These are phyloP conservation scores for Ostrea edulis DNA, from an alignment of 1,140 invertebrate species.

Conservation along the genomic window DNA sequence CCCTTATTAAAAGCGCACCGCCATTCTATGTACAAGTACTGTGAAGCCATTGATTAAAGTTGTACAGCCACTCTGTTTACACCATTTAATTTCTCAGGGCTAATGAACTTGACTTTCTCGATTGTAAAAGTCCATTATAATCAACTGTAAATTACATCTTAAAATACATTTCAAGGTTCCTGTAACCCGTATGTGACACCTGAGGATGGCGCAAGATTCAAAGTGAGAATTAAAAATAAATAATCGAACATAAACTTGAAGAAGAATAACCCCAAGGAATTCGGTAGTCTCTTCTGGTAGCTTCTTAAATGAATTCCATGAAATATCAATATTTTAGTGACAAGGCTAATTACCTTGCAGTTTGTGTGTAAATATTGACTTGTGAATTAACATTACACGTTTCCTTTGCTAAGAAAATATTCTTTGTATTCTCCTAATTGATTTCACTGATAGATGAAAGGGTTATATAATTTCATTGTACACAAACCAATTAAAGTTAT, in stretches of 20 bases:
- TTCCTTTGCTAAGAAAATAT: conserved; percentile 33
- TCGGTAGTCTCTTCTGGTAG: background rate
- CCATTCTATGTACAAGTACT: background rate
- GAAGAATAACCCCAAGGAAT: conserved; percentile 6
- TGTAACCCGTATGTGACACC: conserved; percentile 11
- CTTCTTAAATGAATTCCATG: conserved; percentile 23
- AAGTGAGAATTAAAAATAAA: background rate
- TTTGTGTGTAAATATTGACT: conserved; percentile 36
- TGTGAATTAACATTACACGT: conserved; percentile 33
- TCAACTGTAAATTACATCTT: conserved; percentile 4
- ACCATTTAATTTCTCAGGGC: conserved; percentile 16
- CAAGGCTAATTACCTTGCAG: conserved; percentile 32
- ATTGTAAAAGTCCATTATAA: conserved; percentile 6
- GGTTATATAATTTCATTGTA: conserved; percentile 42
- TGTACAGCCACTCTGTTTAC: background rate
- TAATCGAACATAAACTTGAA: background rate
- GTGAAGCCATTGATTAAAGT: conserved; percentile 1
- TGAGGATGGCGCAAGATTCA: background rate
- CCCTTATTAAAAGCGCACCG: background rate
- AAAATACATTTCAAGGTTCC: conserved; percentile 24
- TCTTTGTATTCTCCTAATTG: conserved; percentile 20
- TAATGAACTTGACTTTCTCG: conserved; percentile 24
- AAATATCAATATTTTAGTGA: conserved; percentile 27
- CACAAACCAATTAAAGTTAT: conserved; percentile 21
- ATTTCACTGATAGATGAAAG: conserved; percentile 22